Percentiles rank a stretch among this genome's conserved stretches.
Conservation (phyloP, 23 tunicate species). For the Ascidia mentula region DNA sequence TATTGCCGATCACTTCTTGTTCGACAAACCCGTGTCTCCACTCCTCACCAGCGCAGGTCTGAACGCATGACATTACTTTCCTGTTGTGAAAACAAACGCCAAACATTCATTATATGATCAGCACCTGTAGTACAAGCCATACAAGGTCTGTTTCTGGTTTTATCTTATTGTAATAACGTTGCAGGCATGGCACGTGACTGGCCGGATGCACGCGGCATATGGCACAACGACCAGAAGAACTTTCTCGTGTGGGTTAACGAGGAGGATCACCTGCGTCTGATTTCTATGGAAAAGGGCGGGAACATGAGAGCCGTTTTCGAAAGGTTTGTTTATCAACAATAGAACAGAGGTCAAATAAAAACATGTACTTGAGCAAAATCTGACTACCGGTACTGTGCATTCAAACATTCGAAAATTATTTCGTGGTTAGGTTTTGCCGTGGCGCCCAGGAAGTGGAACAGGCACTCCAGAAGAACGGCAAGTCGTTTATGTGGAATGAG, state of each 20-base stretch:
- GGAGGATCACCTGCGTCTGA: constrained; percentile 77
- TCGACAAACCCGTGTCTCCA: constrained; percentile 84
- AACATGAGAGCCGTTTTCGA: constrained; percentile 73
- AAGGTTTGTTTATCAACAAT: constrained; percentile 26
- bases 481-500: constrained; percentile 84
- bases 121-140: not conserved
- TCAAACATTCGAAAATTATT: no score
- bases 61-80: not conserved
- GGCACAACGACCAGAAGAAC: constrained; percentile 78
- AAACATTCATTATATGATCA: not conserved
- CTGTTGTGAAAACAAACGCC: not conserved
- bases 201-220: constrained; percentile 96
- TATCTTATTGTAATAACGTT: not conserved
- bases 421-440: constrained; percentile 72
- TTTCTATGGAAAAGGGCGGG: constrained; percentile 90
- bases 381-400: no score
- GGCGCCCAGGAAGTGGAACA: constrained; percentile 49
- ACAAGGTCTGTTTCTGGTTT: not conserved
- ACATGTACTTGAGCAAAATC: no score
- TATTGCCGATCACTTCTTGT: constrained; percentile 70
- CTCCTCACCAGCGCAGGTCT: constrained; percentile 77
- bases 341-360: no score
- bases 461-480: constrained; percentile 43
- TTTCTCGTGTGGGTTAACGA: constrained; percentile 88
- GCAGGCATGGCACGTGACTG: constrained; percentile 95